Evolutionary conservation across 2,797 vertebrate genomes (phyloP).

Genomic region (Erithacus rubecula): DNA sequence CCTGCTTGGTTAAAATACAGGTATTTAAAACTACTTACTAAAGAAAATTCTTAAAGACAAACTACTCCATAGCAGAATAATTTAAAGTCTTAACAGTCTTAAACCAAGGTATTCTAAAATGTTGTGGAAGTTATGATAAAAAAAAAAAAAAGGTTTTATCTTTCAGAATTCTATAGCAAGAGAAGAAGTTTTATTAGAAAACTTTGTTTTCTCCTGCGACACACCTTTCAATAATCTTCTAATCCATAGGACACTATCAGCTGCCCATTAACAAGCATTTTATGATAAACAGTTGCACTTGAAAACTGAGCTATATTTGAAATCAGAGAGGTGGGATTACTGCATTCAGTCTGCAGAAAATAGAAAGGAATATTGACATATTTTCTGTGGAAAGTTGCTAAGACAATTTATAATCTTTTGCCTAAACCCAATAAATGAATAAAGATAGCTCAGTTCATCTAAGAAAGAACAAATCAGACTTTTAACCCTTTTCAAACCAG

Average conservation of each 20-base stretch:
- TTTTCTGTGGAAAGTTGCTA: background rate
- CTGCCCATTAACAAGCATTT: background rate
- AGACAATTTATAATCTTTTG: background rate
- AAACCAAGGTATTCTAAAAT: background rate
- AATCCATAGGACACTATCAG: background rate
- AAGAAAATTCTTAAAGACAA: background rate
- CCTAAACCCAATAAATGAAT: background rate
- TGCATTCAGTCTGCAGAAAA: background rate
- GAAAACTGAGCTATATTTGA: background rate
- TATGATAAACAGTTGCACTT: background rate
- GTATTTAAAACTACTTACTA: background rate
- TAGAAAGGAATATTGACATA: fast-evolving
- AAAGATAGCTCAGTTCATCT: background rate
- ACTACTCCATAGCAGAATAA: too few relatives aligned
- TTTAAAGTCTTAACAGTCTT: background rate
- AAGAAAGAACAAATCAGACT: background rate
- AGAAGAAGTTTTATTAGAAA: background rate
- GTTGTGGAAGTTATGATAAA: background rate
- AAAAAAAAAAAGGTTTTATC: background rate
- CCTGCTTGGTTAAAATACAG: background rate
- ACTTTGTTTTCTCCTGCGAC: background rate
- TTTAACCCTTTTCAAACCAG: background rate
- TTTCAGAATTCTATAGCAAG: background rate
- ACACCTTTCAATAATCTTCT: background rate
- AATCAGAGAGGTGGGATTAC: background rate